Evolutionary conservation across 1,140 invertebrate genomes (phyloP).

Genomic region (Heterodera carotae): DNA sequence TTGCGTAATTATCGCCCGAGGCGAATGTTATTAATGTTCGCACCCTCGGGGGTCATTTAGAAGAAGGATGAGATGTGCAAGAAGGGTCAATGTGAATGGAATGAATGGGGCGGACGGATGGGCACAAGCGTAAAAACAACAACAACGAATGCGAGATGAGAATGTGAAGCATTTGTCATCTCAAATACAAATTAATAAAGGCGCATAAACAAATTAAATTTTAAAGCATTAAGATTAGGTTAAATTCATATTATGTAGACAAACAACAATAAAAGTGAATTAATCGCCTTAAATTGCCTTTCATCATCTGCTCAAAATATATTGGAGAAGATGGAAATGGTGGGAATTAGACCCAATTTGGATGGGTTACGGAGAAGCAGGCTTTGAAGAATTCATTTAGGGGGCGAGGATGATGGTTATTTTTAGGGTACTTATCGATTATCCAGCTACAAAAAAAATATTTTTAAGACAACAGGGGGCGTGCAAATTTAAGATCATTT

Average conservation of each 20-base stretch:
- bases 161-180: no score
- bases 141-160: no score
- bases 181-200: no score
- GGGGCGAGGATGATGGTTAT: no score
- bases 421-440: no score
- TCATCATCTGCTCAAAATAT: neutral
- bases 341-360: neutral
- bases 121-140: neutral
- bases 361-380: neutral
- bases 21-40: neutral
- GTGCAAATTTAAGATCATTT: no score
- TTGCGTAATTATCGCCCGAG: neutral
- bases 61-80: neutral
- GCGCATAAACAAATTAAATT: no score
- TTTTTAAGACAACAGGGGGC: no score
- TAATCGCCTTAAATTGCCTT: neutral
- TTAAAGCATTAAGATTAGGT: no score
- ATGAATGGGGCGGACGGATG: neutral
- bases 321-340: neutral
- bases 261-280: no score
- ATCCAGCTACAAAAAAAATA: no score
- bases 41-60: neutral
- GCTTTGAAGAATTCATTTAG: constrained; percentile 12
- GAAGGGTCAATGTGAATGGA: neutral
- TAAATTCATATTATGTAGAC: no score